A percentile compares a stretch with the other conserved stretches of the same genome.
phyloP scores from a whole-genome alignment of 2,888 invertebrate species.

The Drosophila anomelani region DNA sequence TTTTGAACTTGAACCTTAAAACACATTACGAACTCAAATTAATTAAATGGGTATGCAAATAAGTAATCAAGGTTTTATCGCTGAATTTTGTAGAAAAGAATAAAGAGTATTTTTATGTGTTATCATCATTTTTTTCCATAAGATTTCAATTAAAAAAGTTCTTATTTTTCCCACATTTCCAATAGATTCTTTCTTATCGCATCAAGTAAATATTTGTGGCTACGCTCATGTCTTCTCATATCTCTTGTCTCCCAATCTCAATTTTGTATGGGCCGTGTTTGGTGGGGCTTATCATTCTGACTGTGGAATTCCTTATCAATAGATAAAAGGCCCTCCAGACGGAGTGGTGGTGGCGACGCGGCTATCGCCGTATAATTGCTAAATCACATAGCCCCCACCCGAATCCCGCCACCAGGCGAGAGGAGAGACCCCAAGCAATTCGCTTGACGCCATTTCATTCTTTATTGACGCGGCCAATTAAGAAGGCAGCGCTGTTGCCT shows the following conservation, averaged over 20 bases:
- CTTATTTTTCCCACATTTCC: background rate
- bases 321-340: constrained; percentile 34
- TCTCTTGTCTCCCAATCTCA: constrained; percentile 17
- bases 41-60: background rate
- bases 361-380: constrained; percentile 34
- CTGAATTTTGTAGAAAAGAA: background rate
- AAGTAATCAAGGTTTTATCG: background rate
- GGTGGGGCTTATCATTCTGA: constrained; percentile 33
- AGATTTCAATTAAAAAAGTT: background rate
- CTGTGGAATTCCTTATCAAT: constrained; percentile 38
- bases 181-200: background rate
- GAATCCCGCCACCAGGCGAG: constrained; percentile 3
- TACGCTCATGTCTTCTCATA: constrained; percentile 13
- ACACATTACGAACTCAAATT: too few species aligned
- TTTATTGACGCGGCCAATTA: constrained; percentile 58
- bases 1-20: background rate
- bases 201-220: background rate
- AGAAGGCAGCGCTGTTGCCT: constrained; percentile 50
- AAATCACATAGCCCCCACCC: constrained; percentile 37
- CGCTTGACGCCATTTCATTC: constrained; percentile 50
- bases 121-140: background rate
- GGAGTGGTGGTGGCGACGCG: constrained; percentile 4
- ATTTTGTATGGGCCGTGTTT: constrained; percentile 12
- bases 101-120: background rate
- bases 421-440: constrained; percentile 46